A percentile compares a stretch with the other conserved stretches of the same genome.
Evolutionary conservation across 2,113 vertebrate species (phyloP).

Genomic region (Phylloscopus whistleri): DNA sequence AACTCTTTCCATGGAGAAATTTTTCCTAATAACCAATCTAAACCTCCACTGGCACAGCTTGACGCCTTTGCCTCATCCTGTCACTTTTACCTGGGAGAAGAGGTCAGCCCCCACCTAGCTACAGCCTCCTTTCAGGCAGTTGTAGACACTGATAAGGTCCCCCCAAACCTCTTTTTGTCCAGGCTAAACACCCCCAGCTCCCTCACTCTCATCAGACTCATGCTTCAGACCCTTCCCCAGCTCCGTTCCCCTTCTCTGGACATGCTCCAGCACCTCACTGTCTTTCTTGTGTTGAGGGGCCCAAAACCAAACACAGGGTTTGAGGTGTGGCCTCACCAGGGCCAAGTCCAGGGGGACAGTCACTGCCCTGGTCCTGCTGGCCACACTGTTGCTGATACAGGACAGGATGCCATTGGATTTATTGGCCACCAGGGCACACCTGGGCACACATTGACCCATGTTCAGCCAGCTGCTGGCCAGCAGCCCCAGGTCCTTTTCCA

Average conservation of each 20-base stretch:
- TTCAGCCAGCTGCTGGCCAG: not conserved
- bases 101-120: not conserved
- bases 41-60: not conserved
- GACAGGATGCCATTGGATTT: not conserved
- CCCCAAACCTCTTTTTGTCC: not conserved
- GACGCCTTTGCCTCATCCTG: not conserved
- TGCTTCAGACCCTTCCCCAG: not conserved
- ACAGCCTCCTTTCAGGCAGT: not conserved
- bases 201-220: not conserved
- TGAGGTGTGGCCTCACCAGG: not conserved
- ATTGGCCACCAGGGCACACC: not conserved
- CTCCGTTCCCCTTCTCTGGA: not conserved
- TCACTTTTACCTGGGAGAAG: not conserved
- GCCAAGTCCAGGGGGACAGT: not conserved
- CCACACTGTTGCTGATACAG: not conserved
- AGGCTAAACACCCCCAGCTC: not conserved
- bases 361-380: not conserved
- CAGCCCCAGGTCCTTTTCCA: not conserved
- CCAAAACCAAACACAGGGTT: not conserved
- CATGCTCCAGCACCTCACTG: fast-evolving
- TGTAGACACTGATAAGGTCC: not conserved
- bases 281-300: not conserved
- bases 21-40: not conserved
- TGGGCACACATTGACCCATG: not conserved
- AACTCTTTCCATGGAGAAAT: not conserved